phyloP scores from a whole-genome alignment of 2,113 vertebrate genomes.

The Daphoenositta chrysoptera region DNA sequence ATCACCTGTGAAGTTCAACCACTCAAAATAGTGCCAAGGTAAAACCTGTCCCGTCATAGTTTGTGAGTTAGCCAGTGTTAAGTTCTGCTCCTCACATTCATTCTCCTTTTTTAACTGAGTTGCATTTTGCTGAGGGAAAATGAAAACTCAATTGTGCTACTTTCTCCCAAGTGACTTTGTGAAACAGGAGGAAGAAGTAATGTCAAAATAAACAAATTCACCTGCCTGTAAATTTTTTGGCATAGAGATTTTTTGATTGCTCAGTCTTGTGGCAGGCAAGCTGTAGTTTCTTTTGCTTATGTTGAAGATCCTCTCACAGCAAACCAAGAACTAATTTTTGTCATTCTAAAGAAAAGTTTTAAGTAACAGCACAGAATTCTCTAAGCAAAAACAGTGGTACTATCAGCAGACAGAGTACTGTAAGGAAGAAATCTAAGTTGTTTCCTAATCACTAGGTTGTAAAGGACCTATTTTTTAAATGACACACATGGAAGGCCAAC shows the following conservation, averaged over 20 bases:
- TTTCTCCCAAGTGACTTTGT: background rate
- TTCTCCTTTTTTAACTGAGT: background rate
- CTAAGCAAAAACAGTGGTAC: background rate
- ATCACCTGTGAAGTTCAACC: background rate
- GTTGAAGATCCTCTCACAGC: background rate
- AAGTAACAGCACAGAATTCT: background rate
- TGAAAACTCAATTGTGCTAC: background rate
- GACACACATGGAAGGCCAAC: background rate
- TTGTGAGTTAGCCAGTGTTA: background rate
- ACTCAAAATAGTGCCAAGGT: background rate
- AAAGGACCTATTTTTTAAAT: background rate
- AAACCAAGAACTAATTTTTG: background rate
- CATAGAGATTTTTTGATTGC: background rate
- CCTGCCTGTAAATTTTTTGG: background rate
- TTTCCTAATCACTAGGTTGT: background rate
- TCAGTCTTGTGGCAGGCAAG: background rate
- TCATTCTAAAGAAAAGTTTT: background rate
- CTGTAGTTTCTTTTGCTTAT: slow-evolving; percentile 5
- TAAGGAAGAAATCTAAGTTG: background rate
- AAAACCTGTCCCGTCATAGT: background rate
- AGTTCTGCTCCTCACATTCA: background rate
- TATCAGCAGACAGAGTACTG: background rate
- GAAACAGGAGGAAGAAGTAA: slow-evolving; percentile 1
- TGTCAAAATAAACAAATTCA: slow-evolving; percentile 4
- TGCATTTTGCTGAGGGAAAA: background rate